phyloP scores from a whole-genome alignment of 1,140 invertebrate genomes.

The Micrasema longulum region DNA sequence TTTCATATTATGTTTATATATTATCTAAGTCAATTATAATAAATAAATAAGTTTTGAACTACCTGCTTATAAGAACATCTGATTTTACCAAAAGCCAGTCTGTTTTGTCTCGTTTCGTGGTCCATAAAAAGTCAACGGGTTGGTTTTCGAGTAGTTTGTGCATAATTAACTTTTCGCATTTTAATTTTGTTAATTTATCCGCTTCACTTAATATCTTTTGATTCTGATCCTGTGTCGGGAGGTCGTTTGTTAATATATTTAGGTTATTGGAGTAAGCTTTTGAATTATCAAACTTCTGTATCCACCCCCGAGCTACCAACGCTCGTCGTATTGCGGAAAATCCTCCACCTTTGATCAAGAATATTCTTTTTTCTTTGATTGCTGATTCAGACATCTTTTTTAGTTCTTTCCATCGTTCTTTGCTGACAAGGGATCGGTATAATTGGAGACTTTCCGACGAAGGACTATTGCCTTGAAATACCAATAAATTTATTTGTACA shows the following conservation, averaged over 20 bases:
- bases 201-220: slow-evolving; percentile 60
- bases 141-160: slow-evolving; percentile 76
- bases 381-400: slow-evolving; percentile 65
- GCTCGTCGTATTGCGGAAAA: slow-evolving; percentile 69
- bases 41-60: neutral
- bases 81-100: slow-evolving; percentile 69
- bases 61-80: slow-evolving; percentile 68
- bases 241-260: slow-evolving; percentile 53
- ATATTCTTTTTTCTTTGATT: slow-evolving; percentile 65
- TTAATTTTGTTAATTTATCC: slow-evolving; percentile 62
- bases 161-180: slow-evolving; percentile 73
- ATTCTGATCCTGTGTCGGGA: slow-evolving; percentile 24
- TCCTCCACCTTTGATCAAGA: slow-evolving; percentile 67
- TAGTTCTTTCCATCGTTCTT: slow-evolving; percentile 66
- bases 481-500: too few species aligned
- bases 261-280: slow-evolving; percentile 57
- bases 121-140: slow-evolving; percentile 89
- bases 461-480: slow-evolving; percentile 47
- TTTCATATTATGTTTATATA: too few species aligned
- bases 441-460: slow-evolving; percentile 57
- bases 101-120: slow-evolving; percentile 83
- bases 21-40: too few species aligned
- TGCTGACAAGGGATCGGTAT: slow-evolving; percentile 64
- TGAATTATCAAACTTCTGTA: slow-evolving; percentile 73
- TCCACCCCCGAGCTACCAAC: slow-evolving; percentile 72